These are phyloP conservation scores for Sialis fuliginosa DNA, from an alignment of 2,888 invertebrate species.

Conservation along the genomic window DNA sequence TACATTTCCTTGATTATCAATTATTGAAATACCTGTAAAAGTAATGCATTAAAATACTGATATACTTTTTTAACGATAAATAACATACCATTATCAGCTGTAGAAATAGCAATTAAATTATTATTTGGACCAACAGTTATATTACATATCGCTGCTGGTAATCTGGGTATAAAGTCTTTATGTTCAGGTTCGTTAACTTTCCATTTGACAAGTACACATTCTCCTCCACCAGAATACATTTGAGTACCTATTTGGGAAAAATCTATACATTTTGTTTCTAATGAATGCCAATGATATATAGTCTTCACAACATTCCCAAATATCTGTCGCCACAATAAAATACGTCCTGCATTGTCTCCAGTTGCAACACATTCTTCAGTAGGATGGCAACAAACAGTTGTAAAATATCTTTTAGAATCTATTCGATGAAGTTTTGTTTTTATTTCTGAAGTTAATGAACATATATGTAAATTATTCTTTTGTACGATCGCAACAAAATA, in stretches of 20 bases:
- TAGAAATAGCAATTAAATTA: conserved; percentile 42
- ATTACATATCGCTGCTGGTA: conserved; percentile 47
- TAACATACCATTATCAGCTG: conserved; percentile 43
- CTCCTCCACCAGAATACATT: conserved; percentile 61
- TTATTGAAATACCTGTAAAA: conserved; percentile 28
- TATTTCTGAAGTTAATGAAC: not conserved
- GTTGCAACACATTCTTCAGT: conserved; percentile 43
- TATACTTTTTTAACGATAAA: not conserved
- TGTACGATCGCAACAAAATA: conserved; percentile 2
- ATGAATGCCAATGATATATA: conserved; percentile 60
- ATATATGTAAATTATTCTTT: not conserved
- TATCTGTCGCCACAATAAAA: conserved; percentile 42
- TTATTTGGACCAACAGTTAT: conserved; percentile 43
- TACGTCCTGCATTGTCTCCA: conserved; percentile 46
- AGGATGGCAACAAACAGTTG: conserved; percentile 50
- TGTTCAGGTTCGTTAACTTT: conserved; percentile 28
- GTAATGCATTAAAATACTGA: not conserved
- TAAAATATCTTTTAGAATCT: conserved; percentile 24
- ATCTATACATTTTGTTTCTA: conserved; percentile 43
- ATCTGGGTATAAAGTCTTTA: conserved; percentile 46
- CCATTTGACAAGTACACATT: conserved; percentile 67
- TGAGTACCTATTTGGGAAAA: conserved; percentile 46
- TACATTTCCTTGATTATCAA: conserved; percentile 32
- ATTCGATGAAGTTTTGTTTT: conserved; percentile 4
- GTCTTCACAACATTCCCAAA: conserved; percentile 21